Evolutionary conservation across 2,113 vertebrate genomes (phyloP), one percentile per base, ranked within the genome.

Genomic region (Otolemur garnettii): DNA sequence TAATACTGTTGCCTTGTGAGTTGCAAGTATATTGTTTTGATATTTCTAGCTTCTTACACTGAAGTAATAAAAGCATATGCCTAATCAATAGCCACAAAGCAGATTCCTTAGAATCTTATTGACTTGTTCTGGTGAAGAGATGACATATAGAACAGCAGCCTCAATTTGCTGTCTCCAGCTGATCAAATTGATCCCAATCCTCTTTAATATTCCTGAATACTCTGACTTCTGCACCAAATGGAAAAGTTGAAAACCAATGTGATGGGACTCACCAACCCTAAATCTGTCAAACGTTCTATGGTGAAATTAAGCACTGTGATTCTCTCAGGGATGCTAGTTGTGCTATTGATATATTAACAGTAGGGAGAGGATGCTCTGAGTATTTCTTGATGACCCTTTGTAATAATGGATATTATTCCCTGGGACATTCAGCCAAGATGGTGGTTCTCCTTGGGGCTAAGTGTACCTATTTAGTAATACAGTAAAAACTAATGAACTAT

Each of bases 41-140:
- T 93, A 62, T 42, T 90, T 24, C 90, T 55, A 68, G 14, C 5
- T 62, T 92, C 95, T 95, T 79, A 69, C 57, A 57, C n/a, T 77
- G 83, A 83, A 50, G 7, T 33, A 92, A 68, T 90, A 90, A 93
- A 96, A 84, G 26, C 24, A 75, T 62, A n/a, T 84, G 60, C 12
- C 4, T 87, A 84, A 78, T 66, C 35, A 78, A 89, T 85, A 91
- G 42, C 38, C 92, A 87, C 8, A 38, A 90, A 62, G 33, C 50
- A 75, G 11, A 1, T 86, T 82, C 15, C 17, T 95, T 87, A 87
- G 50, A 81, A n/a, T 30, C 24, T 88, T 75, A 92, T 64, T 95
- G 84, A 97, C 81, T 80, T 85, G 2, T 86, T 94, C 64, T 71
- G 45, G 33, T 84, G 30, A 74, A 90, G 28, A 96, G 12, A 62